Evolutionary conservation across 2,113 vertebrate species (phyloP).

Genomic region (Craseonycteris thonglongyai): DNA sequence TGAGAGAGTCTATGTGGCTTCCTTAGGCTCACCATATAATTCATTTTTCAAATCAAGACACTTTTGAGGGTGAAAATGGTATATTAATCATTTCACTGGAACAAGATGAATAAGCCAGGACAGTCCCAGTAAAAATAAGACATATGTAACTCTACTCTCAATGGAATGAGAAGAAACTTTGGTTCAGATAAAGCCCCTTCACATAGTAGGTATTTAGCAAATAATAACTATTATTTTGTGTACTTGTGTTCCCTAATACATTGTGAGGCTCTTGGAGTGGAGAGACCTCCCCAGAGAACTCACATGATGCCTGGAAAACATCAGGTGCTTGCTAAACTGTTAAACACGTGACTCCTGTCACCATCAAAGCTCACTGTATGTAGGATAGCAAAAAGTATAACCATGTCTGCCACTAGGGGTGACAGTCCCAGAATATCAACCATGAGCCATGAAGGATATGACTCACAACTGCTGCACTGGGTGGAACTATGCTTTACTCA

Average conservation of each 20-base stretch:
- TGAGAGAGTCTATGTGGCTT: neutral
- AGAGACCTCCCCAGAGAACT: neutral
- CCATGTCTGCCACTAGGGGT: neutral
- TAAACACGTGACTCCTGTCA: neutral
- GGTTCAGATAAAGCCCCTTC: neutral
- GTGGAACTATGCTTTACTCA: neutral
- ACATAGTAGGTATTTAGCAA: neutral
- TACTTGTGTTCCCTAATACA: neutral
- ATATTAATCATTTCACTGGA: conserved; percentile 13
- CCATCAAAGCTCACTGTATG: neutral
- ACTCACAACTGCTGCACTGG: neutral
- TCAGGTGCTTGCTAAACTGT: neutral
- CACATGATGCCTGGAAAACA: neutral
- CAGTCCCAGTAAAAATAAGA: neutral
- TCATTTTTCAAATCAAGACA: neutral
- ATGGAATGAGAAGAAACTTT: neutral
- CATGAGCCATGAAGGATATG: neutral
- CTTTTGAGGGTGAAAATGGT: neutral
- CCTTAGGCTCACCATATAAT: neutral
- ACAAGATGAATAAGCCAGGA: neutral
- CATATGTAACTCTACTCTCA: neutral
- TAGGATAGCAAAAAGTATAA: neutral
- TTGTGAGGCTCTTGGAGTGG: neutral
- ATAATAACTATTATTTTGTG: neutral
- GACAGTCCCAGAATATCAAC: neutral